Conservation (phyloP, 2,113 vertebrate genomes). For the Mesitornis unicolor region DNA sequence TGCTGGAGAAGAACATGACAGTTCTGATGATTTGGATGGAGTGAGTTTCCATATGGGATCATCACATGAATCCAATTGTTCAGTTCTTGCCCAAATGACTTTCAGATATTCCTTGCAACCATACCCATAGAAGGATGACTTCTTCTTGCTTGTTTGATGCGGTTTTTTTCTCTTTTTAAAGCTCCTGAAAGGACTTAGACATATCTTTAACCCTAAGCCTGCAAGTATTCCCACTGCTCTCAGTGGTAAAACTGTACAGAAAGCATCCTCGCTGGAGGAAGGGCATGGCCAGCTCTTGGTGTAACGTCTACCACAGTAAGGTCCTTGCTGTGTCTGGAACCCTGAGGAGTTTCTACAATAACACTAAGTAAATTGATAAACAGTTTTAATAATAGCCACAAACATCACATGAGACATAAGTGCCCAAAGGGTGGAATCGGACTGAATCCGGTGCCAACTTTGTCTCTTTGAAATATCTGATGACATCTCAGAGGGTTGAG, state of each 20-base stretch:
- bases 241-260: not conserved
- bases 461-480: not conserved
- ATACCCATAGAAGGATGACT: not conserved
- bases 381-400: not conserved
- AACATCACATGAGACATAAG: not conserved
- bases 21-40: not conserved
- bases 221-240: not conserved
- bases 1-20: not conserved
- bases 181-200: not conserved
- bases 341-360: not conserved
- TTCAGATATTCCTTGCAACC: not conserved
- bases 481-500: not conserved
- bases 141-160: not conserved
- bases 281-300: not conserved
- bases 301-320: not conserved
- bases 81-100: not conserved
- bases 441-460: not conserved
- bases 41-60: not conserved
- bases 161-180: not conserved
- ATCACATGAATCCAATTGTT: not conserved
- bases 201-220: not conserved
- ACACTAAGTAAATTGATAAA: not conserved
- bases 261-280: fast-evolving
- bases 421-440: fast-evolving
- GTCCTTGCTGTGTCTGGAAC: not conserved